Evolutionary conservation across 1,140 invertebrate genomes (phyloP), one percentile per base, ranked within the genome.

Genomic region (Ostrea edulis): DNA sequence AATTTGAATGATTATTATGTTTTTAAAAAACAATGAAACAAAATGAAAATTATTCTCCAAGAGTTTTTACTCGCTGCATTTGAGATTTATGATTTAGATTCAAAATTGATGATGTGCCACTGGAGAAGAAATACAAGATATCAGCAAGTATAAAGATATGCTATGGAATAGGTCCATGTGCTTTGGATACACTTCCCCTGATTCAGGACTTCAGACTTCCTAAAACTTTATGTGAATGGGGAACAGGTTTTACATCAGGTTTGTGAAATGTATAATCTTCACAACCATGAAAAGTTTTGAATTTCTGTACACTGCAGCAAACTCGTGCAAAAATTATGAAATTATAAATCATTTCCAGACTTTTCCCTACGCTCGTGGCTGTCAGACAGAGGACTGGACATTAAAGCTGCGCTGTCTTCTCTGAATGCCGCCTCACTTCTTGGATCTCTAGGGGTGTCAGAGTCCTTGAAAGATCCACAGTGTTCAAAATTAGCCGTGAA

Each of bases 171-270:
- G 44, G 51, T 3, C 82, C 82, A 0, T 52, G 44, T 53, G 20
- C 17, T 54, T n/a, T 83, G 8, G 44, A 53, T 20, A 54, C 44
- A 8, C 0, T 53, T 11, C 20, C 35, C 0, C 11, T 83, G 20
- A 53, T 83, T 22, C 53, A 52, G 9, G 53, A 54, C 44, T 83
- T 53, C 9, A 83, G 5, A 1, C 82, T 83, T n/a, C 82, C 82
- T 0, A 83, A 83, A 25, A 83, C 82, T 5, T 25, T 83, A 17
- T 83, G 82, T 83, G 82, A 83, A 54, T 83, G 82, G 82, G 82
- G 82, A 53, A 83, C 82, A 22, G 82, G 82, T 8, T 83, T 83
- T 12, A 0, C 29, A 12, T 77, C 68, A 77, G 68, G 68, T 77
- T 14, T 14, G 25, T 77, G 20, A 68, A 4, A 58, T 17, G 5